Conservation (phyloP, 2,797 vertebrate genomes). For the Sardinella longiceps region DNA sequence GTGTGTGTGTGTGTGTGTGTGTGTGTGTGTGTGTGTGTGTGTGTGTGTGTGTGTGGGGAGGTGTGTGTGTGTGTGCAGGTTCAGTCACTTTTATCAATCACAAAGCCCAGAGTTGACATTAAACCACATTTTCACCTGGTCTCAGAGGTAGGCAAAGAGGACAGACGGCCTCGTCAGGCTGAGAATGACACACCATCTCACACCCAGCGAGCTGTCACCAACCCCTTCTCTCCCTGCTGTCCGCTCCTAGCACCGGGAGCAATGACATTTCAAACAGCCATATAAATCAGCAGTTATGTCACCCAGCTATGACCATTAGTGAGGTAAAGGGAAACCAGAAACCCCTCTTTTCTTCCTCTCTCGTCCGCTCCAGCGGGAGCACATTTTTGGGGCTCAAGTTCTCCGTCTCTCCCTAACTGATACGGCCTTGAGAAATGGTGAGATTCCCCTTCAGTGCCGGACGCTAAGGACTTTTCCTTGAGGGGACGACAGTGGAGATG, state of each 20-base stretch:
- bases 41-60: constrained; percentile 36
- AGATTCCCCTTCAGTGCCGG: neutral
- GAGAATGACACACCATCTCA: constrained; percentile 57
- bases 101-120: neutral
- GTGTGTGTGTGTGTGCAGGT: neutral
- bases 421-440: neutral
- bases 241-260: constrained; percentile 67
- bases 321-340: constrained; percentile 67
- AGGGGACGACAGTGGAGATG: neutral
- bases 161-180: constrained; percentile 58
- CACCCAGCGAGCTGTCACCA: constrained; percentile 72
- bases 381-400: neutral
- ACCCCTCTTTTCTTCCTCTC: constrained; percentile 30
- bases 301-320: constrained; percentile 73
- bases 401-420: neutral
- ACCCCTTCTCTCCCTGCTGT: constrained; percentile 66
- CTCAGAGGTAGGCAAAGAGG: neutral
- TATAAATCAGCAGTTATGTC: constrained; percentile 81
- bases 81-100: constrained; percentile 27
- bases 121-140: neutral
- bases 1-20: neutral
- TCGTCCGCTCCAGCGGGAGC: neutral
- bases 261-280: constrained; percentile 75
- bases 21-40: constrained; percentile 26
- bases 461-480: neutral